Conservation (phyloP, 2,888 invertebrate species). For the Oligia strigilis region DNA sequence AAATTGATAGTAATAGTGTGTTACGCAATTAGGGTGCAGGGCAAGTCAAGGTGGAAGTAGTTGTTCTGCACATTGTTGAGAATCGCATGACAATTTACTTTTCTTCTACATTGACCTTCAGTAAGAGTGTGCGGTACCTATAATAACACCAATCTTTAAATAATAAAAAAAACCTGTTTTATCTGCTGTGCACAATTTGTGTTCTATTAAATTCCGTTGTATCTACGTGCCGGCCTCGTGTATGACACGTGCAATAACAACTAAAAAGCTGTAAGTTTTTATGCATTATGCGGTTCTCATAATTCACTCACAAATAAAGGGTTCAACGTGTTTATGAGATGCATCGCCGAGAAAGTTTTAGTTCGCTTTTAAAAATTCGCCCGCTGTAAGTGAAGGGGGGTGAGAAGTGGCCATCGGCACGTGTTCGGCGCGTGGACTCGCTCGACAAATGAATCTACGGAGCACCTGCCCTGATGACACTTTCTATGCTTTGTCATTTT, state of each 20-base stretch:
- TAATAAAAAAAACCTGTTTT: background rate
- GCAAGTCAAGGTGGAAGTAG: background rate
- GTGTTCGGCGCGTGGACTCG: constrained; percentile 64
- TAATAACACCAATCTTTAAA: constrained; percentile 1
- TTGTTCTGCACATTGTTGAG: background rate
- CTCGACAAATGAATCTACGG: constrained; percentile 38
- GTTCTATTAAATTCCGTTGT: constrained; percentile 4
- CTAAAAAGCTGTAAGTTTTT: constrained; percentile 39
- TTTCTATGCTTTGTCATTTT: constrained; percentile 15
- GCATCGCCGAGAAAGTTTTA: constrained; percentile 61
- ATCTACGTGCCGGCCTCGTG: constrained; percentile 35
- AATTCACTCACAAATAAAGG: constrained; percentile 69
- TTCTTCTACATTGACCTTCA: background rate
- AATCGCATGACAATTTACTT: background rate
- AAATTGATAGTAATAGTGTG: too few species aligned
- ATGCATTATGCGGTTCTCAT: constrained; percentile 55
- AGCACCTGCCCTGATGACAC: constrained; percentile 39
- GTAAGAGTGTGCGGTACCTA: background rate
- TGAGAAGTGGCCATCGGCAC: constrained; percentile 60
- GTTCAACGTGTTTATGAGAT: constrained; percentile 66
- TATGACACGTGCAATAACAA: constrained; percentile 55
- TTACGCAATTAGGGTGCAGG: background rate
- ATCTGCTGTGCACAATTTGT: background rate
- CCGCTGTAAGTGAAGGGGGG: constrained; percentile 63
- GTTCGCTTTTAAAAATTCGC: constrained; percentile 64